Conservation (phyloP, 2,113 vertebrate species). For the Halichoerus grypus region DNA sequence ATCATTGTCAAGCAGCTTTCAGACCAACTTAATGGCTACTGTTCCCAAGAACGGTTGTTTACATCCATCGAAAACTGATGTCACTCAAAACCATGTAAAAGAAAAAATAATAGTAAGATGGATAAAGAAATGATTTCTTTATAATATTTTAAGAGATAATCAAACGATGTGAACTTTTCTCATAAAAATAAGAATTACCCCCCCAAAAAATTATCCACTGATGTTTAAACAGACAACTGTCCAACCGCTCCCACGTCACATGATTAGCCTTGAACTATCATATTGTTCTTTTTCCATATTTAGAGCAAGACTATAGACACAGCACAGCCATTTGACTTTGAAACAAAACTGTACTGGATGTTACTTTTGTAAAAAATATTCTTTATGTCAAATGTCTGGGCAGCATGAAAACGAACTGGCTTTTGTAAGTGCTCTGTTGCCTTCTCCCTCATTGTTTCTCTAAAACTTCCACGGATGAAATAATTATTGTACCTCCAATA, state of each 20-base stretch:
- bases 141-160: conserved; percentile 6
- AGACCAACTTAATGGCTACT: conserved; percentile 73
- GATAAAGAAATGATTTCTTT: conserved; percentile 43
- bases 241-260: not conserved
- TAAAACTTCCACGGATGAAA: not conserved
- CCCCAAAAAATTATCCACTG: not conserved
- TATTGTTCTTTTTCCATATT: not conserved
- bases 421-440: not conserved
- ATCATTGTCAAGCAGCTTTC: conserved; percentile 75
- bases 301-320: not conserved
- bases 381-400: not conserved
- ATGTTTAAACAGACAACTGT: not conserved
- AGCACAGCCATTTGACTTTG: not conserved
- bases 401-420: not conserved
- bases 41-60: conserved; percentile 72
- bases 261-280: not conserved
- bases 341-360: conserved; percentile 26
- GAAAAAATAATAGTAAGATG: not conserved
- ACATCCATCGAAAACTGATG: conserved; percentile 42
- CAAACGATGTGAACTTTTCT: conserved; percentile 1
- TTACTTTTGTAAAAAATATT: not conserved
- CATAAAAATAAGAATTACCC: conserved; percentile 24
- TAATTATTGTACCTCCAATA: not conserved
- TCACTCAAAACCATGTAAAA: not conserved
- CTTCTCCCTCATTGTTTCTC: not conserved